A percentile compares a stretch with the other conserved stretches of the same genome.
These are phyloP conservation scores for Myotis brandtii DNA, from an alignment of 2,113 vertebrate species.

Conservation along the genomic window DNA sequence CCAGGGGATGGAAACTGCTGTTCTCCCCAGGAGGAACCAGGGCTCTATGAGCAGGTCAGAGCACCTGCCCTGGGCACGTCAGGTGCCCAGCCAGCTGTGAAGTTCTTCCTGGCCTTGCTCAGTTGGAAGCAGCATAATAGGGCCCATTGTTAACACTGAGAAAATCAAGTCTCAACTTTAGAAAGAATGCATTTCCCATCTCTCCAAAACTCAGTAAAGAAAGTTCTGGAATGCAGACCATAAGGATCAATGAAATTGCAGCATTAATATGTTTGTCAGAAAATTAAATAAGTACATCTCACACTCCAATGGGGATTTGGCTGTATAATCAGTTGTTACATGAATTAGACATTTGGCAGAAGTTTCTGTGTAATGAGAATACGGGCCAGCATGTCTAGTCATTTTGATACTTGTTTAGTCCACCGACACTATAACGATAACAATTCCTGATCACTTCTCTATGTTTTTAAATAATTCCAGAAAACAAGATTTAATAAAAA, in stretches of 20 bases:
- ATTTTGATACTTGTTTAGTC: constrained; percentile 34
- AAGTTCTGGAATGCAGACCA: constrained; percentile 58
- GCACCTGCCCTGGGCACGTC: constrained; percentile 76
- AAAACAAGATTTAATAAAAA: constrained; percentile 12
- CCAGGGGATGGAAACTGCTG: constrained; percentile 63
- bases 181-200: constrained; percentile 32
- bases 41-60: constrained; percentile 69
- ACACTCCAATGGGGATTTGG: neutral
- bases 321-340: neutral
- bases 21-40: constrained; percentile 75
- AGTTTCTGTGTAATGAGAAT: neutral
- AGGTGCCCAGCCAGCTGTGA: constrained; percentile 80
- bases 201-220: constrained; percentile 65
- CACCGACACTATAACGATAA: neutral
- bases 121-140: constrained; percentile 79
- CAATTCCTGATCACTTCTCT: neutral
- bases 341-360: neutral
- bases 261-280: constrained; percentile 52
- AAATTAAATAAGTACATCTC: constrained; percentile 58
- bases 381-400: neutral
- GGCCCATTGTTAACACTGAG: constrained; percentile 76
- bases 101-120: constrained; percentile 72
- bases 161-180: constrained; percentile 66
- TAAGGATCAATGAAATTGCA: constrained; percentile 43
- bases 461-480: constrained; percentile 27